Base-by-base conservation (phyloP, 2,888 invertebrate species). In the Osmoderma eremita region DNA sequence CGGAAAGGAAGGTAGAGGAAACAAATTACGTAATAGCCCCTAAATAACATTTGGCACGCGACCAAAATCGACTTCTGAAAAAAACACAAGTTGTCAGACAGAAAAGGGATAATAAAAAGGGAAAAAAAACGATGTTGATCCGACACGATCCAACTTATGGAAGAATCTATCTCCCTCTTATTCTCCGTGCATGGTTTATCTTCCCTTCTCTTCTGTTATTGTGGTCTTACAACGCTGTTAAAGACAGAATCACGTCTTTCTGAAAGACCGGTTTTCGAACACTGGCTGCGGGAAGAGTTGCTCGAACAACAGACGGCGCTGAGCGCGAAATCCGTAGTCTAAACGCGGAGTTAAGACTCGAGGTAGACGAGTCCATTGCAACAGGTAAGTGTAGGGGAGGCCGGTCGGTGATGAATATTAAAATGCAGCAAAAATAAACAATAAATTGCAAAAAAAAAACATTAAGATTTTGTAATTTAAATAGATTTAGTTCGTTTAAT, bases 331-430 rank as follows among this genome's bases (percentile, higher is more conserved):
- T 30, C 30, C 10, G 30, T 30, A 30, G 30, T 30, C 30, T 30
- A 6, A 30, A 30, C 30, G 30, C 6, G 30, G 30, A 8, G 8
- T 30, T 30, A 30, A 30, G 8, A 5, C 30, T 2, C 49, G 49
- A n/a, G 18, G 6, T 45, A 64, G 67, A 41, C 54, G 45, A 58
- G 53, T 41, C 64, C 56, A 67, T 38, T 24, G 39, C 18, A 10
- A 39, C 45, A 64, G 49, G 58, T 58, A 67, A 67, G 48, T 24
- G 41, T 12, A 24, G 67, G 67, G 67, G 67, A 67, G 67, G 48
- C 48, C 54, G 50, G 38, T 48, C 13, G 36, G 22, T 42, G 48
- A 48, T 13, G 17, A 45, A 42, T 30, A 18, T 15, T 22, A 15
- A 30, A 13, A 30, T 1, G 3, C 30, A 30, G 30, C 1, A 30